These are phyloP conservation scores for Dascyllus trimaculatus DNA, from an alignment of 2,113 vertebrate species.

Conservation along the genomic window DNA sequence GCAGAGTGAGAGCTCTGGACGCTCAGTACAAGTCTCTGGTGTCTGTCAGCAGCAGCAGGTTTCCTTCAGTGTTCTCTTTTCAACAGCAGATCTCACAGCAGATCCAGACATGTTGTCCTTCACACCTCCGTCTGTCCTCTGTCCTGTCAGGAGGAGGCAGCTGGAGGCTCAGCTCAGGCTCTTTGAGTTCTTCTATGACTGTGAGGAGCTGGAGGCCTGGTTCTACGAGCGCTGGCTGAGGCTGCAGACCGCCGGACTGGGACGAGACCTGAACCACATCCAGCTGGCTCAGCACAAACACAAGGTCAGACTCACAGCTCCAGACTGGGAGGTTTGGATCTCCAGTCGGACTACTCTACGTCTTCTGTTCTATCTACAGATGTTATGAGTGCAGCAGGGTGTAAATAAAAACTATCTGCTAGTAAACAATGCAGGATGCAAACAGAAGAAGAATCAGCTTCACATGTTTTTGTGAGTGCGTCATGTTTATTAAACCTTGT, in stretches of 20 bases:
- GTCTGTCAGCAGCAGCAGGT: slow-evolving; percentile 87
- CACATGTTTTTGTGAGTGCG: too few relatives aligned
- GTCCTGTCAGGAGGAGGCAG: slow-evolving; percentile 80
- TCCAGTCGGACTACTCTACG: too few relatives aligned
- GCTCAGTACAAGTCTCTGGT: slow-evolving; percentile 85
- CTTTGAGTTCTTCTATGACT: slow-evolving; percentile 88
- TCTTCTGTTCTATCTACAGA: too few relatives aligned
- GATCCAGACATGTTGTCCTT: neutral
- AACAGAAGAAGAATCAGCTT: too few relatives aligned
- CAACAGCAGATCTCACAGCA: neutral
- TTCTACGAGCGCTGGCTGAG: slow-evolving; percentile 84
- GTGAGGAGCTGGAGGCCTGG: slow-evolving; percentile 90
- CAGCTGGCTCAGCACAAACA: slow-evolving; percentile 86
- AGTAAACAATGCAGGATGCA: too few relatives aligned
- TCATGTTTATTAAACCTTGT: too few relatives aligned
- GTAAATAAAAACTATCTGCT: too few relatives aligned
- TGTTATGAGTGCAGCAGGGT: too few relatives aligned
- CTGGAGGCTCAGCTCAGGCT: slow-evolving; percentile 86
- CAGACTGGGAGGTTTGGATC: fast-evolving
- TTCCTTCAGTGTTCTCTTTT: neutral
- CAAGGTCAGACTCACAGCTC: slow-evolving; percentile 81
- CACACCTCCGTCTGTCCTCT: neutral
- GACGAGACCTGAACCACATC: slow-evolving; percentile 87
- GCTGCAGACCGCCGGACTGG: slow-evolving; percentile 77
- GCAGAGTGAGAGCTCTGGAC: slow-evolving; percentile 84